phyloP scores from a whole-genome alignment of 2,797 vertebrate genomes.

The Sylvia borin region DNA sequence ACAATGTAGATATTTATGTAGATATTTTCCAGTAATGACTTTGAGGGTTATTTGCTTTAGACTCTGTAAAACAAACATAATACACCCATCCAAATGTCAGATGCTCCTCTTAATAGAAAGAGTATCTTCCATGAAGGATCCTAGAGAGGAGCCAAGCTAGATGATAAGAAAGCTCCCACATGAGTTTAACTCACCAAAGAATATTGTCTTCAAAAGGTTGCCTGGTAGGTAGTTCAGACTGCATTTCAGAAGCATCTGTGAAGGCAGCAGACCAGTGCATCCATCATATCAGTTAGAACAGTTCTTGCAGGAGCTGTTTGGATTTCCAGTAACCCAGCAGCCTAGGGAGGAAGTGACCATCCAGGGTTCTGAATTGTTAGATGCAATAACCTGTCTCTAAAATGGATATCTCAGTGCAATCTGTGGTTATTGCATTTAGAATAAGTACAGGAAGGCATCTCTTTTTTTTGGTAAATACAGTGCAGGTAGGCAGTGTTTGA shows the following conservation, averaged over 20 bases:
- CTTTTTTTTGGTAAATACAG: not conserved
- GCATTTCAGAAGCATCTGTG: not conserved
- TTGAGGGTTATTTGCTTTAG: constrained; percentile 18
- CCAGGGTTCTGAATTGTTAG: not conserved
- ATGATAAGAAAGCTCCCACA: not conserved
- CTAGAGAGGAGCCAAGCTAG: not conserved
- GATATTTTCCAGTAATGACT: constrained; percentile 17
- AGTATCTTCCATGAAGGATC: not conserved
- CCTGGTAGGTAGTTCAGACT: not conserved
- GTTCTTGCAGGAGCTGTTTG: not conserved
- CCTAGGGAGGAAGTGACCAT: not conserved
- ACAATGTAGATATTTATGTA: constrained; percentile 24
- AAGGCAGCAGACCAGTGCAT: not conserved
- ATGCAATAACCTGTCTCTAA: not conserved
- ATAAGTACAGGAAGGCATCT: not conserved
- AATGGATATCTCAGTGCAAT: not conserved
- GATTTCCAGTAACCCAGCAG: not conserved
- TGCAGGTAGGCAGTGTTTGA: not conserved
- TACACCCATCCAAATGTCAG: not conserved
- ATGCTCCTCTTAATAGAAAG: not conserved
- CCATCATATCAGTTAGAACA: not conserved
- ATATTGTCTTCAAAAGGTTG: not conserved
- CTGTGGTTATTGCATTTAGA: not conserved
- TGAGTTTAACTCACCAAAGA: not conserved
- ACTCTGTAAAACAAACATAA: not conserved